Base-by-base conservation (phyloP, 2,888 invertebrate species). In the Leptopterna dolabrata region DNA sequence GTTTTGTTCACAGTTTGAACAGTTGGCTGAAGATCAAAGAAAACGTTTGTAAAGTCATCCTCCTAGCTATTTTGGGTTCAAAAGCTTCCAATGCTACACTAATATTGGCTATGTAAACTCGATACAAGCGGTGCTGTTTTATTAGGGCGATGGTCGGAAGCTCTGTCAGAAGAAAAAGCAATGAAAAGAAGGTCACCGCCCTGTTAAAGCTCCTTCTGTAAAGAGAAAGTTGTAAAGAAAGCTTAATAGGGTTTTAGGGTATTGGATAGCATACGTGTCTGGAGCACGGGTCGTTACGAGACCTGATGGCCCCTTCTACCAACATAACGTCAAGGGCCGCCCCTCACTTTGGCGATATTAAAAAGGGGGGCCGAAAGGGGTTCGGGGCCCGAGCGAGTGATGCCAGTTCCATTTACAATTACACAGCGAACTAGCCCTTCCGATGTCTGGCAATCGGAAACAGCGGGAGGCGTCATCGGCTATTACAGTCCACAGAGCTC, bases 161-260 rank as follows among this genome's bases (percentile, higher is more conserved):
- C 30, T n/a, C 1, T 36, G 36, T 27, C 29, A 71, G n/a, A n/a
- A n/a, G n/a, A 71, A 71, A 71, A 29, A 30, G 30, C 14, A n/a
- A 71, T 29, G 47, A 80, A 47, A 80, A 80, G 47, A 45, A 80
- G 55, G 81, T 51, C 55, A 51, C 30, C 16, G 51, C 45, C 47
- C 51, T 19, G 30, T 27, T 51, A 27, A 27, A 81, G 81, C 55
- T 47, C 55, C 55, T 81, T 81, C 81, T 81, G 55, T 81, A 55
- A 81, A 81, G 51, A 81, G 29, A 81, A 81, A 30, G 81, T 81
- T n/a, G 81, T 55, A 55, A 81, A 81, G 81, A 81, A 81, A 81
- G 81, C 81, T 81, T 81, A 81, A 55, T 81, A 81, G 81, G 81
- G 51, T 81, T 81, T 81, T 81, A 81, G 81, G 81, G 81, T 81